Evolutionary conservation across 2,797 vertebrate genomes (phyloP).

Genomic region (Natrix natrix): DNA sequence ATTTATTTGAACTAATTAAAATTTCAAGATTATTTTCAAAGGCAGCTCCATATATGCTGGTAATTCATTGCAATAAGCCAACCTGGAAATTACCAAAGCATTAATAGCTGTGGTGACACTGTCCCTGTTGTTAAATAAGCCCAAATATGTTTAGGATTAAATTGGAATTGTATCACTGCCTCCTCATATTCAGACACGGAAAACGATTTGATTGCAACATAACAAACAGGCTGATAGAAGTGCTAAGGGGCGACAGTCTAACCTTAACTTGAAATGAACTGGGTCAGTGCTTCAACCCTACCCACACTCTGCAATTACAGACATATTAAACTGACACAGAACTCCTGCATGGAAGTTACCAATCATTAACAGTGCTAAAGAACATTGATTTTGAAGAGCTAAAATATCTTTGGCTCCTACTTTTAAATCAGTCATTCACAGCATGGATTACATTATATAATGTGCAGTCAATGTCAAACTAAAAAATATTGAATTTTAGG

Average conservation of each 20-base stretch:
- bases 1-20: neutral
- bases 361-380: neutral
- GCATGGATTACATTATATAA: neutral
- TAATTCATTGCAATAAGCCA: neutral
- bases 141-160: neutral
- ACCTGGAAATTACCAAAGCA: neutral
- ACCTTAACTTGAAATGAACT: neutral
- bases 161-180: neutral
- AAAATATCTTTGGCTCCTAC: neutral
- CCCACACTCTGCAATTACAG: neutral
- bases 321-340: neutral
- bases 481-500: neutral
- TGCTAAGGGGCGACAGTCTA: neutral
- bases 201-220: neutral
- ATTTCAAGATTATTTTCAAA: neutral
- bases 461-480: neutral
- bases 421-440: neutral
- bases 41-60: neutral
- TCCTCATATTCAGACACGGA: neutral
- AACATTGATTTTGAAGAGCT: conserved; percentile 2
- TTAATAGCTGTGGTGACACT: neutral
- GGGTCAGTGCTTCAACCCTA: neutral
- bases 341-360: neutral
- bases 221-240: neutral
- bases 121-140: neutral